phyloP scores from a whole-genome alignment of 2,888 invertebrate species.

The Linyphia triangularis region DNA sequence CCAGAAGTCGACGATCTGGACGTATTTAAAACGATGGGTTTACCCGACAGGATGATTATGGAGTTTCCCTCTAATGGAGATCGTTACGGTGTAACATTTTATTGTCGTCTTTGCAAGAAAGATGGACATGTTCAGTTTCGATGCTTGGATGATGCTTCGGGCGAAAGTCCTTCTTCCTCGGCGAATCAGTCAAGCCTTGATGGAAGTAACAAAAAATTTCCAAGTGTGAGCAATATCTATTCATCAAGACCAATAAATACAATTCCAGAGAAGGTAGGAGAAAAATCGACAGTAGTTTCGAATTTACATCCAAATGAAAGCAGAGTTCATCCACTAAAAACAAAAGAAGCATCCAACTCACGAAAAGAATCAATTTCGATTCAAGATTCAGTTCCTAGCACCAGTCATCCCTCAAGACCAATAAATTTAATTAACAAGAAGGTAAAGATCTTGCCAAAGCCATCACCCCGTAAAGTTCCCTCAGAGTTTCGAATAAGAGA shows the following conservation, averaged over 20 bases:
- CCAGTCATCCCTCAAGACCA: neutral
- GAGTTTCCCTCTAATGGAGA: neutral
- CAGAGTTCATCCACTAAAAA: too few species aligned
- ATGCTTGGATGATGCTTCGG: neutral
- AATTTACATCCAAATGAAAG: neutral
- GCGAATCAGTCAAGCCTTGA: neutral
- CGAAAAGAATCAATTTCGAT: too few species aligned
- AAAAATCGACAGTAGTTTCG: neutral
- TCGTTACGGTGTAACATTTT: neutral
- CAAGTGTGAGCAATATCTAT: neutral
- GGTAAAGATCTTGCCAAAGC: neutral
- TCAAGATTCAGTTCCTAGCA: too few species aligned
- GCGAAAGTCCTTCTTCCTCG: neutral
- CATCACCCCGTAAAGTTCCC: neutral
- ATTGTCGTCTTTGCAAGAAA: neutral
- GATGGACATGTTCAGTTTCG: neutral
- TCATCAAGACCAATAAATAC: neutral
- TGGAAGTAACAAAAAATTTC: neutral
- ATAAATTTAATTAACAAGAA: neutral
- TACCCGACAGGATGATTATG: neutral
- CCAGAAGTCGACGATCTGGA: conserved; percentile 36
- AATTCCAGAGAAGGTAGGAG: neutral
- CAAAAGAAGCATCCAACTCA: too few species aligned
- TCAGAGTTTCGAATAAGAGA: conserved; percentile 1
- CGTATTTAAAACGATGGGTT: neutral